Percentiles rank a stretch among this genome's conserved stretches.
Evolutionary conservation across 2,113 vertebrate genomes (phyloP).

Genomic region (Delphinus delphis): DNA sequence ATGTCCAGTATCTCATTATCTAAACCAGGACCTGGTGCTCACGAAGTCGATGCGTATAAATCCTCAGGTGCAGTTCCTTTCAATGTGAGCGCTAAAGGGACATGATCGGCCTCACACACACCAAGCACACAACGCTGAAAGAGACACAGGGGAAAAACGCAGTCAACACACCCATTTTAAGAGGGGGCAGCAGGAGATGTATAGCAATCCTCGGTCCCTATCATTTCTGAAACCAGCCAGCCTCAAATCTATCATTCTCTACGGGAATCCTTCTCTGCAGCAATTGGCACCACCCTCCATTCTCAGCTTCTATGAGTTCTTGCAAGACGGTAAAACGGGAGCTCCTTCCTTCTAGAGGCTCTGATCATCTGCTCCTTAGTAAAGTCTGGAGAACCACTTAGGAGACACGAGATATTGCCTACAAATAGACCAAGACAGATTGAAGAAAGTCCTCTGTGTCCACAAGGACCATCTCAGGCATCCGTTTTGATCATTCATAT

Average conservation of each 20-base stretch:
- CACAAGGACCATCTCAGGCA: not conserved
- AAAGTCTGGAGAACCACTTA: not conserved
- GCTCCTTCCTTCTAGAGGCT: not conserved
- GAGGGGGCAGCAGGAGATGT: not conserved
- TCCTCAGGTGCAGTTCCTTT: not conserved
- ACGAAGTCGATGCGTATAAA: not conserved
- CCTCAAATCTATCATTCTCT: not conserved
- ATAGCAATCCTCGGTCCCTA: not conserved
- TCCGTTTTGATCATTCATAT: not conserved
- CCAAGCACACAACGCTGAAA: not conserved
- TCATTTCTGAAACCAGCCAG: not conserved
- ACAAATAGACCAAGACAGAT: not conserved
- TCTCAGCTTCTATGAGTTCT: not conserved
- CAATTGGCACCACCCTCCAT: not conserved
- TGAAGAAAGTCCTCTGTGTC: not conserved
- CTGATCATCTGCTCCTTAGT: not conserved
- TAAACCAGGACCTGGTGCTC: not conserved
- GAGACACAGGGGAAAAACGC: not conserved
- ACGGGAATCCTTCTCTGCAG: not conserved
- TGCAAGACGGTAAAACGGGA: not conserved
- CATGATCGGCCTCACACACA: not conserved
- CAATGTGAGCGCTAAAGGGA: not conserved
- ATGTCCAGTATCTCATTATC: not conserved
- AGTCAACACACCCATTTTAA: not conserved
- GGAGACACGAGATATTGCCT: not conserved